Base-by-base conservation (phyloP, 2,113 vertebrate species). In the Nannospalax galili region DNA sequence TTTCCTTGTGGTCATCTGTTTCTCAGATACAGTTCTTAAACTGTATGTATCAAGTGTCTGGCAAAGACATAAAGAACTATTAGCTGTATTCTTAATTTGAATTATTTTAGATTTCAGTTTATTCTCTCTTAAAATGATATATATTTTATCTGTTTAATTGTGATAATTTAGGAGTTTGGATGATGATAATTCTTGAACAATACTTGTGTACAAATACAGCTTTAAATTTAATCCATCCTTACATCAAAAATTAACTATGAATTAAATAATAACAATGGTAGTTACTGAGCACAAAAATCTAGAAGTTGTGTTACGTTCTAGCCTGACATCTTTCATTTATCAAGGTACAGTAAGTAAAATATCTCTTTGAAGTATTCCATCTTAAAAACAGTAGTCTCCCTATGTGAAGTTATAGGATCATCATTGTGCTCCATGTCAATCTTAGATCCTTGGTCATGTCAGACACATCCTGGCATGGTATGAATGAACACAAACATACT, bases 161-260 rank as follows among this genome's bases (percentile, higher is more conserved):
- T 69, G 9, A 11, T 90, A 77, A 70, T 79, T 87, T 5, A 77
- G 56, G 3, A 90, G 7, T 17, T 70, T 6, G 93, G 40, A 82
- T 52, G 56, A 73, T 88, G 56, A 92, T 42, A 64, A 17, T 28
- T 74, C 17, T 88, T 9, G 35, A 96, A 70, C 35, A 30, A 88
- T 78, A 22, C 24, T 81, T 78, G 19, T 37, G 64, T 67, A 64
- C 81, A 91, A 92, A 88, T 65, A 4, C 14, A 67, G 28, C 26
- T 85, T 94, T 92, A 95, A 96, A 80, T 35, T 88, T 74, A 77
- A 84, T 15, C 2, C 3, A n/a, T 92, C 32, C 48, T 60, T 42
- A 52, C 32, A 11, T 77, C 8, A 96, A 89, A 77, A 94, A 67
- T 89, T n/a, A 95, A 60, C 62, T 87, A 62, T 24, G 11, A 84